Percentiles rank a stretch among this genome's conserved stretches.
phyloP scores from a whole-genome alignment of 2,888 invertebrate species.

The Caenorhabditis uteleia region DNA sequence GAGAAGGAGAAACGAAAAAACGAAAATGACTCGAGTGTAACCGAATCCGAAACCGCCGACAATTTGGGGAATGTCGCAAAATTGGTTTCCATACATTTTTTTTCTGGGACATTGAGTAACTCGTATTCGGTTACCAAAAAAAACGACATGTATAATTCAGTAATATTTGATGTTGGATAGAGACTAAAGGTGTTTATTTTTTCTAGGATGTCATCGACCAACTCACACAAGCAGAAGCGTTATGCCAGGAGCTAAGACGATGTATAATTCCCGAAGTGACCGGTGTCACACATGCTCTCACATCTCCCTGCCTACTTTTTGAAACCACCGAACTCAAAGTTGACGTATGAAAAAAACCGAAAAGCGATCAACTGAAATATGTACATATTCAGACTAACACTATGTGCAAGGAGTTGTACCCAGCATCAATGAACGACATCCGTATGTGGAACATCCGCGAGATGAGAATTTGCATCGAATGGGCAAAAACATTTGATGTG shows the following conservation, averaged over 20 bases:
- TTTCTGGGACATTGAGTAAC: too few species aligned
- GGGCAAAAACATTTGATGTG: slow-evolving; percentile 68
- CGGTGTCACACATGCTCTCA: slow-evolving; percentile 54
- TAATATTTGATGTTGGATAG: neutral
- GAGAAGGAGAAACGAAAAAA: too few species aligned
- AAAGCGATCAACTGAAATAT: neutral
- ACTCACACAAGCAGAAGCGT: slow-evolving; percentile 57
- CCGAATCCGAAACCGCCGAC: too few species aligned
- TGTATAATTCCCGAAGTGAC: slow-evolving; percentile 62
- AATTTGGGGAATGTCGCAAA: too few species aligned
- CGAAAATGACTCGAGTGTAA: too few species aligned
- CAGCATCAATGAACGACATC: slow-evolving; percentile 69
- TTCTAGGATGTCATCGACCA: slow-evolving; percentile 57
- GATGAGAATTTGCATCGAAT: slow-evolving; percentile 67
- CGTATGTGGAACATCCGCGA: slow-evolving; percentile 69
- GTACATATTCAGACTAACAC: slow-evolving; percentile 60
- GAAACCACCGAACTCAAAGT: slow-evolving; percentile 56
- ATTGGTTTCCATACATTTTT: too few species aligned
- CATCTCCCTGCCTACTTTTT: slow-evolving; percentile 59
- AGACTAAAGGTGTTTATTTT: neutral
- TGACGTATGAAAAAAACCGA: slow-evolving; percentile 60
- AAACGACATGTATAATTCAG: too few species aligned
- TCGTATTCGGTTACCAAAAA: too few species aligned
- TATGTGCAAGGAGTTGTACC: slow-evolving; percentile 64
- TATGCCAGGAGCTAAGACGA: slow-evolving; percentile 61